Evolutionary conservation across 2,888 invertebrate genomes (phyloP), one percentile per base, ranked within the genome.

Genomic region (Drosophila robusta): DNA sequence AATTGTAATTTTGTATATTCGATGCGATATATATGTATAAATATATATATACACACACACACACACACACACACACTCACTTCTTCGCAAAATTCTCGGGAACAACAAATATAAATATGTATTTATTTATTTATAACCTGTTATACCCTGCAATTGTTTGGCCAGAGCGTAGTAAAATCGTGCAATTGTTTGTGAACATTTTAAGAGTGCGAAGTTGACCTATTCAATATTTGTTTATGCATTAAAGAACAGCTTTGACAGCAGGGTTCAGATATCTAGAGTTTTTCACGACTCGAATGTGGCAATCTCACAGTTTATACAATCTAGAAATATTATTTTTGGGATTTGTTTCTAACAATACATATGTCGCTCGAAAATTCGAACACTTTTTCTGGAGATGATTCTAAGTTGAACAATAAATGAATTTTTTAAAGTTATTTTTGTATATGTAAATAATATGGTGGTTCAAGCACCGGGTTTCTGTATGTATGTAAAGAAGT

Each of bases 51-150:
- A 34, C 24, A 9, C 6, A 5, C 18, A 41, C 5, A 36, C 45
- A 56, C 8, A 29, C 29, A 34, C 32, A n/a, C 9, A 5, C n/a
- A 41, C 12, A 16, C 56, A 51, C 4, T 12, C 12, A 50, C 24
- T 38, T 22, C 34, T 26, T 54, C 39, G 49, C 50, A n/a, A 66
- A 81, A 61, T 75, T 78, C 63, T 7, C n/a, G n/a, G 18, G 56
- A 73, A 70, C 41, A 49, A 58, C 44, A 63, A 79, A 74, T 70
- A 63, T 62, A 79, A 82, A 79, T 74, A 66, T 76, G 18, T 34
- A 34, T 11, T 7, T 55, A 18, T 67, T 70, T 85, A 82, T 73
- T 82, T 67, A 54, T 65, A 82, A 57, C 50, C n/a, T 32, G 14
- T 29, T 16, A 4, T 57, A 60, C 77, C 60, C 66, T 55, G 4